A percentile compares a stretch with the other conserved stretches of the same genome.
These are phyloP conservation scores for Cantharis nigra DNA, from an alignment of 2,888 invertebrate genomes.

Conservation along the genomic window DNA sequence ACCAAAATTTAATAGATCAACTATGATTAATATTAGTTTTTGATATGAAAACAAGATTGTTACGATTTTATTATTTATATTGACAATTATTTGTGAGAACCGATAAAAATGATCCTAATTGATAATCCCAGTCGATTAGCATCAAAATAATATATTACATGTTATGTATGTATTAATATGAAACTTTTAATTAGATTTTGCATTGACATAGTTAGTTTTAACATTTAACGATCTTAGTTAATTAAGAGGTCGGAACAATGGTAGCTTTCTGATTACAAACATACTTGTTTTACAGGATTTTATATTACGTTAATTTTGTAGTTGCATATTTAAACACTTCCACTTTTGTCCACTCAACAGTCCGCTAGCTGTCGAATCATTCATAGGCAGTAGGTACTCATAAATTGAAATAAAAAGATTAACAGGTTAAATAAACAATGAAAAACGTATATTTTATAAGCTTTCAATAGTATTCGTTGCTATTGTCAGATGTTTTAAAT, in stretches of 20 bases:
- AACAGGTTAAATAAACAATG: too few relatives aligned
- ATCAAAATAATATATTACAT: neutral
- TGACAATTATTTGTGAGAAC: neutral
- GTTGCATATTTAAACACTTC: neutral
- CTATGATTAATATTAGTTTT: neutral
- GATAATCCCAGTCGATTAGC: neutral
- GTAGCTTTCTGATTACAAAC: neutral
- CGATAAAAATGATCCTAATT: neutral
- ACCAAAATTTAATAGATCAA: neutral
- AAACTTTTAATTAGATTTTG: neutral
- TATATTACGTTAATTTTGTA: neutral
- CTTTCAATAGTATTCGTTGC: too few relatives aligned
- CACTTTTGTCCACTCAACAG: neutral
- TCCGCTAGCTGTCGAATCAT: neutral
- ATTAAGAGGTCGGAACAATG: neutral
- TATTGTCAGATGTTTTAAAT: too few relatives aligned
- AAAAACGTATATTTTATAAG: too few relatives aligned
- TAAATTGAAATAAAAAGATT: too few relatives aligned
- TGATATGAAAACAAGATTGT: neutral
- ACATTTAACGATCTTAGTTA: neutral
- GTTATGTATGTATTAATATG: neutral
- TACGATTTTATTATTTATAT: neutral
- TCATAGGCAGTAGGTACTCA: neutral
- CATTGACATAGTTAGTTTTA: neutral
- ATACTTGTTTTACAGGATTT: neutral